phyloP scores from a whole-genome alignment of 1,140 invertebrate genomes.

The Nixonia krombeini region DNA sequence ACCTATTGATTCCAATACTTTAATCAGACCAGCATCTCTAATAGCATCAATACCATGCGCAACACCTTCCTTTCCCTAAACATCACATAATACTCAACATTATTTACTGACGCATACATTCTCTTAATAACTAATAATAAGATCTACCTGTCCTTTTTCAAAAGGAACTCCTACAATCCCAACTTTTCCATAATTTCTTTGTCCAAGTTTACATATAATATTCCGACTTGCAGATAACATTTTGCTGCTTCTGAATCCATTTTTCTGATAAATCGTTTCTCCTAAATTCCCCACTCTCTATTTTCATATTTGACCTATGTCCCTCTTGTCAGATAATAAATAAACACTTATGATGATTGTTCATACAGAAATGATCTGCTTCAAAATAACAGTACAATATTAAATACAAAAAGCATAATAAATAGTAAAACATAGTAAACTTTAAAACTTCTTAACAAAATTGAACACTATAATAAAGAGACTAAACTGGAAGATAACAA shows the following conservation, averaged over 20 bases:
- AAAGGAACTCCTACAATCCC: slow-evolving; percentile 83
- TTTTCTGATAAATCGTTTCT: slow-evolving; percentile 15
- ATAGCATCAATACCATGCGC: slow-evolving; percentile 59
- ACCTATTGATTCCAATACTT: slow-evolving; percentile 61
- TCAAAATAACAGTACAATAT: neutral
- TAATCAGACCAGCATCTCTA: slow-evolving; percentile 57
- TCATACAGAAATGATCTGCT: too few relatives aligned
- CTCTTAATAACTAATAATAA: slow-evolving; percentile 7
- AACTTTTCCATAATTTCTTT: slow-evolving; percentile 66
- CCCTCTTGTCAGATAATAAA: slow-evolving; percentile 19
- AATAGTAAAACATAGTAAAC: neutral
- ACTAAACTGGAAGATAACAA: too few relatives aligned
- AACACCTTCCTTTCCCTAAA: slow-evolving; percentile 61
- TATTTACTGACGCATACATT: neutral
- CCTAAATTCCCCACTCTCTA: slow-evolving; percentile 11
- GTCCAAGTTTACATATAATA: slow-evolving; percentile 34
- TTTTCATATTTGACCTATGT: slow-evolving; percentile 24
- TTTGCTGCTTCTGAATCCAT: slow-evolving; percentile 17
- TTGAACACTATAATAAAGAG: too few relatives aligned
- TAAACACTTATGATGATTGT: slow-evolving; percentile 4
- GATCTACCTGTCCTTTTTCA: slow-evolving; percentile 77
- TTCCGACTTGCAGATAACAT: slow-evolving; percentile 47
- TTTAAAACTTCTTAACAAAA: too few relatives aligned
- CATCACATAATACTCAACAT: neutral
- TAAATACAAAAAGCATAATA: slow-evolving; percentile 1